Base-by-base conservation (phyloP, 1,140 invertebrate species). In the Saxidomus purpurata region DNA sequence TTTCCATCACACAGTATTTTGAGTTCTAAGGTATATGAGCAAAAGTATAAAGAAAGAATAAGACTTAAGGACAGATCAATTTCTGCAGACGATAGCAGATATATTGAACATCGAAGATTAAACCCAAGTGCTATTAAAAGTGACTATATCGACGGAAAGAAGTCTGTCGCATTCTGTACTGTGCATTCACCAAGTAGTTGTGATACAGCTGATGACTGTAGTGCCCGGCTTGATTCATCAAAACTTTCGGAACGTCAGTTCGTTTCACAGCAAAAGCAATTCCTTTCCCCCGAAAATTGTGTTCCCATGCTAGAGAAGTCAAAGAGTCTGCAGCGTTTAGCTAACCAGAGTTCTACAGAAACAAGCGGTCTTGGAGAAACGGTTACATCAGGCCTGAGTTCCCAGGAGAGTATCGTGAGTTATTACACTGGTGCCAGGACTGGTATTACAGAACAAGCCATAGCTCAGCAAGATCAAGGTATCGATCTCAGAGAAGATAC, bases 281-380 rank as follows among this genome's bases (percentile, higher is more conserved):
- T 47, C 34, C 67, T 84, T 0, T 84, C 82, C 3, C 82, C 82
- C 0, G 82, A 84, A 47, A 31, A 9, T 38, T 52, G 22, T 38
- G 61, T 49, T 13, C 36, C 74, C 8, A 87, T 77, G 84, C 31
- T 87, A 0, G 84, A 79, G 34, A 79, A 55, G 76, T 79, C 47
- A 38, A 79, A 79, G 76, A 49, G 76, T 22, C 69, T 59, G 52
- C 36, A 71, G 34, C 79, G 87, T 17, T 52, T 95, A 8, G 93
- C 93, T 67, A 92, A 93, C 49, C 94, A 95, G 89, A 95, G 94
- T 77, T 95, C 94, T 19, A 94, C 94, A 19, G 94, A 95, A 86
- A 95, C 94, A 40, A 95, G 94, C 88, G 94, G 94, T 8, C 84
- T 95, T 61, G 94, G 94, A 31, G 93, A 94, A 71, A 94, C 94